Evolutionary conservation across 64 coral and sea anemone species (phyloP).

Genomic region (Platygyra sinensis): DNA sequence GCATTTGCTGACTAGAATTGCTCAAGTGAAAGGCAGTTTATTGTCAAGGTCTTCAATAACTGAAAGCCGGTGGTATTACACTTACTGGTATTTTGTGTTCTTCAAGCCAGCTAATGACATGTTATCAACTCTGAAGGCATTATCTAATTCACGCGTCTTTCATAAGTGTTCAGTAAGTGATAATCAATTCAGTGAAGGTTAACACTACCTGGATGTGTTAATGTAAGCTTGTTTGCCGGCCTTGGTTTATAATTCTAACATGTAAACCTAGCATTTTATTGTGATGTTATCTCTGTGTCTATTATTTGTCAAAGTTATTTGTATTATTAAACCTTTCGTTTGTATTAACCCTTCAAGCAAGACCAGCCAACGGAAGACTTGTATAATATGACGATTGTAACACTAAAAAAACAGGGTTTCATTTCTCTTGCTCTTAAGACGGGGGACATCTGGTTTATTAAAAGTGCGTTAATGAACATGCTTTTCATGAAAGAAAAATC

Average conservation of each 20-base stretch:
- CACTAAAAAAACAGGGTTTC: neutral
- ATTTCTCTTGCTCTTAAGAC: neutral
- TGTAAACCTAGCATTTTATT: conserved; percentile 13
- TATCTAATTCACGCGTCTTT: conserved; percentile 3
- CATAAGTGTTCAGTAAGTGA: neutral
- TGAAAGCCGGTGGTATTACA: neutral
- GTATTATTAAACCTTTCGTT: conserved; percentile 19
- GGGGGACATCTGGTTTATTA: neutral
- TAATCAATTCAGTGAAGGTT: neutral
- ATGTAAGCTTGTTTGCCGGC: neutral
- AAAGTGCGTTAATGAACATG: conserved; percentile 5
- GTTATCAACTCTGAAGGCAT: neutral
- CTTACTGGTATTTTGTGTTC: neutral
- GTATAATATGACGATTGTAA: neutral
- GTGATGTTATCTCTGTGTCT: conserved; percentile 20
- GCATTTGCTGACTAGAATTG: conserved; percentile 26
- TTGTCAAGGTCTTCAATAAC: neutral
- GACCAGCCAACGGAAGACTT: neutral
- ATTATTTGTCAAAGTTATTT: conserved; percentile 34
- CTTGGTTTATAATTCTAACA: conserved; percentile 29
- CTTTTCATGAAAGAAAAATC: conserved; percentile 13
- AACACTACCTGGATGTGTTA: neutral
- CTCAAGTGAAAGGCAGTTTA: conserved; percentile 6
- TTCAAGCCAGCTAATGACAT: conserved; percentile 5
- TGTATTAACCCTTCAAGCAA: neutral